Conservation (phyloP, 2,888 invertebrate species). For the Parnassius orleans region DNA sequence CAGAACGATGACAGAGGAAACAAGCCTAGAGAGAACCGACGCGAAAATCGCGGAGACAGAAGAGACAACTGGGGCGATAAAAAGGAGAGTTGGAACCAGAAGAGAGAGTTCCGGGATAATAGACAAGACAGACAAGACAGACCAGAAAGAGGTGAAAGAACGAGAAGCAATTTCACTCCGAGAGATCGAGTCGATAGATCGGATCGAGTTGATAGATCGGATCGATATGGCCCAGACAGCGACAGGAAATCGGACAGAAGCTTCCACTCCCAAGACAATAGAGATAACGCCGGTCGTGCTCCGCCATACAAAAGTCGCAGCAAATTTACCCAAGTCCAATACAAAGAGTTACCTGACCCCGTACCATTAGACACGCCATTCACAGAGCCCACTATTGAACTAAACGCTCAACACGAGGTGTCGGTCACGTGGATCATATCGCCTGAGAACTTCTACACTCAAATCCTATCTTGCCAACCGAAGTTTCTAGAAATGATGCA, state of each 20-base stretch:
- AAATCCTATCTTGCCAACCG: slow-evolving; percentile 69
- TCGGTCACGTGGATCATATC: slow-evolving; percentile 88
- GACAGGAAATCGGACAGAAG: slow-evolving; percentile 57
- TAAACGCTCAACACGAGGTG: slow-evolving; percentile 79
- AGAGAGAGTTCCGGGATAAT: slow-evolving; percentile 41
- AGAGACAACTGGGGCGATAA: slow-evolving; percentile 42
- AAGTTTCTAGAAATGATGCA: slow-evolving; percentile 86
- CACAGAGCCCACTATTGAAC: slow-evolving; percentile 64
- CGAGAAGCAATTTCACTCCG: slow-evolving; percentile 59
- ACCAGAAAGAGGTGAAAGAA: slow-evolving; percentile 31
- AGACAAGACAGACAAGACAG: slow-evolving; percentile 32
- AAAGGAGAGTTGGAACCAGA: slow-evolving; percentile 46
- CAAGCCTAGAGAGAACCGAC: slow-evolving; percentile 38
- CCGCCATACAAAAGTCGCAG: slow-evolving; percentile 56
- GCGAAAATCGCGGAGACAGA: slow-evolving; percentile 42
- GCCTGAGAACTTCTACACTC: slow-evolving; percentile 86
- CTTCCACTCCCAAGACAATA: slow-evolving; percentile 51
- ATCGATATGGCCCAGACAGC: slow-evolving; percentile 53
- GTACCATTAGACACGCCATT: slow-evolving; percentile 73
- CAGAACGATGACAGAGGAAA: slow-evolving; percentile 44
- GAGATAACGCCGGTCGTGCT: slow-evolving; percentile 46
- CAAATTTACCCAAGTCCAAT: slow-evolving; percentile 59
- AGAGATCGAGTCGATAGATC: slow-evolving; percentile 56
- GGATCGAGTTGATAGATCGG: slow-evolving; percentile 41
- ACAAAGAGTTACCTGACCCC: slow-evolving; percentile 67